These are phyloP conservation scores for Rhinogobius similis DNA, from an alignment of 2,113 vertebrate genomes.

Conservation along the genomic window DNA sequence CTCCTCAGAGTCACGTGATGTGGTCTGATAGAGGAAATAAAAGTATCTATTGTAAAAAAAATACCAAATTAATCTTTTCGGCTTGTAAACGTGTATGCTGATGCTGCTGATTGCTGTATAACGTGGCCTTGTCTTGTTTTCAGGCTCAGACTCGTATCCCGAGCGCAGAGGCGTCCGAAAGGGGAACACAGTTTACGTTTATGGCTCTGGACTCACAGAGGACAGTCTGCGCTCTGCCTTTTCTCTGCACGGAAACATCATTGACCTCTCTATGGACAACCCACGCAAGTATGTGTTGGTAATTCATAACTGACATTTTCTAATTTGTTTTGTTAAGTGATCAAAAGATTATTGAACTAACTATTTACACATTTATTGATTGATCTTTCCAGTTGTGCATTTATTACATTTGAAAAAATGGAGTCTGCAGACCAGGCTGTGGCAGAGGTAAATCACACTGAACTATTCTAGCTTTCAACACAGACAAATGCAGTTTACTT, in stretches of 20 bases:
- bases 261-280: constrained; percentile 90
- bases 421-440: constrained; percentile 91
- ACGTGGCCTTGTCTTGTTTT: not conserved
- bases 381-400: constrained; percentile 82
- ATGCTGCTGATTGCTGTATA: not conserved
- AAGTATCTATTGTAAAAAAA: too few relatives aligned
- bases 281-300: constrained; percentile 81
- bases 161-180: constrained; percentile 84
- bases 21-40: too few relatives aligned
- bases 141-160: constrained; percentile 88
- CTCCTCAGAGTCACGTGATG: too few relatives aligned
- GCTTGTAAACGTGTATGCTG: too few relatives aligned
- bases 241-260: constrained; percentile 86
- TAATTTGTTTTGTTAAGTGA: too few relatives aligned
- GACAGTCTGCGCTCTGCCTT: constrained; percentile 84
- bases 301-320: not conserved
- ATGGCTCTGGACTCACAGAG: constrained; percentile 84
- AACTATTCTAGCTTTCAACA: not conserved
- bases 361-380: not conserved
- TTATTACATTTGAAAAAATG: constrained; percentile 93
- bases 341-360: not conserved
- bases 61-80: too few relatives aligned
- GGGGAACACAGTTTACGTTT: constrained; percentile 90
- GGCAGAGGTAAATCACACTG: constrained; percentile 78
- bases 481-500: not conserved